phyloP scores from a whole-genome alignment of 37 sponge, comb jelly and placozoan species.

The Petrosia ficiformis region DNA sequence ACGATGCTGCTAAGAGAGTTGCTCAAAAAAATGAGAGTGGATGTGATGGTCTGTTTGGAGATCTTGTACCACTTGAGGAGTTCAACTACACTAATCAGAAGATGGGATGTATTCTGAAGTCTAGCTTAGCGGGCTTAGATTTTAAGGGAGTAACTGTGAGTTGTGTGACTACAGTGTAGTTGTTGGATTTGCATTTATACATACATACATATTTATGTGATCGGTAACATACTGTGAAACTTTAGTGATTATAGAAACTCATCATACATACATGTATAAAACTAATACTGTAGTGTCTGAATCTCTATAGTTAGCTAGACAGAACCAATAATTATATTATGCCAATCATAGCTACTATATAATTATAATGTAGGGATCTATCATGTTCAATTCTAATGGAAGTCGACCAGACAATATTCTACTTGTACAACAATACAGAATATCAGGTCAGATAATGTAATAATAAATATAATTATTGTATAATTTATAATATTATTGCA shows the following conservation, averaged over 20 bases:
- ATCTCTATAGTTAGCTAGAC: too few relatives aligned
- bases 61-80: conserved; percentile 4
- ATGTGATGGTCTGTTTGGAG: conserved; percentile 10
- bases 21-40: conserved; percentile 2
- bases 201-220: too few relatives aligned
- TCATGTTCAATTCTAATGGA: conserved; percentile 2
- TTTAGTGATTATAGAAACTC: not conserved
- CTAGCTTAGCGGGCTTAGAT: not conserved
- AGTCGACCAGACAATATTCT: not conserved
- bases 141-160: conserved; percentile 14
- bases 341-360: too few relatives aligned
- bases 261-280: not conserved
- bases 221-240: not conserved
- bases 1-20: not conserved
- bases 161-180: too few relatives aligned
- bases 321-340: too few relatives aligned
- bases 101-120: not conserved
- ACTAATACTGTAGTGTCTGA: not conserved
- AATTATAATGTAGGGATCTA: too few relatives aligned
- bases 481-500: too few relatives aligned
- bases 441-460: conserved; percentile 3
- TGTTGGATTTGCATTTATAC: too few relatives aligned
- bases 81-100: conserved; percentile 17
- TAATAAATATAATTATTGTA: too few relatives aligned
- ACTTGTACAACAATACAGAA: not conserved